Percentiles rank a stretch among this genome's conserved stretches.
Conservation (phyloP, 2,888 invertebrate species). For the Hoplodrina blanda region DNA sequence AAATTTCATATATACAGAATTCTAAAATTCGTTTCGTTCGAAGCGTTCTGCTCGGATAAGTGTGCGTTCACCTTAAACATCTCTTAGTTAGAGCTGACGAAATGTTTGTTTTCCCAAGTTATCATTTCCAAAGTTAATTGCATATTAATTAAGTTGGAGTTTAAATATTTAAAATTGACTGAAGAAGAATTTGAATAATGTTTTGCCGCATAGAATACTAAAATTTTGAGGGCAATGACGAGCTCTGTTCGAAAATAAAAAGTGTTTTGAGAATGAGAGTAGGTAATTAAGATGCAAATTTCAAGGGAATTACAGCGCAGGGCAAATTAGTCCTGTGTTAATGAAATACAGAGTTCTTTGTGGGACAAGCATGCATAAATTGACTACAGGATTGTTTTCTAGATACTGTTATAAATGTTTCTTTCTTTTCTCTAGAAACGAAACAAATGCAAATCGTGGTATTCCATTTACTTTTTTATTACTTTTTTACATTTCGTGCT, state of each 20-base stretch:
- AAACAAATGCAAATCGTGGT: slow-evolving; percentile 14
- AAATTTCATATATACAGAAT: too few relatives aligned
- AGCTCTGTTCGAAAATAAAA: slow-evolving; percentile 59
- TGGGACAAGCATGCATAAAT: slow-evolving; percentile 61
- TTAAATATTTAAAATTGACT: slow-evolving; percentile 68
- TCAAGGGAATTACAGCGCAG: slow-evolving; percentile 57
- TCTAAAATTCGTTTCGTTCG: too few relatives aligned
- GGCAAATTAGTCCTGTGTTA: slow-evolving; percentile 59
- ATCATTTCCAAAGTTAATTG: slow-evolving; percentile 65
- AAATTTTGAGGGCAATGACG: slow-evolving; percentile 55
- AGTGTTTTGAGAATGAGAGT: slow-evolving; percentile 58
- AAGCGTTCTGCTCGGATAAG: too few relatives aligned
- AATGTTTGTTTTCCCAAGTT: slow-evolving; percentile 38
- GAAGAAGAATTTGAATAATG: slow-evolving; percentile 71
- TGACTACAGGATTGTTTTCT: slow-evolving; percentile 36
- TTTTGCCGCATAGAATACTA: slow-evolving; percentile 60
- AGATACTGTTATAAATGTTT: slow-evolving; percentile 6
- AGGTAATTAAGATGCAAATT: slow-evolving; percentile 67
- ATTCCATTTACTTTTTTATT: slow-evolving; percentile 3
- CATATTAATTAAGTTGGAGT: slow-evolving; percentile 67
- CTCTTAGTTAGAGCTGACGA: background rate
- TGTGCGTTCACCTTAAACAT: background rate
- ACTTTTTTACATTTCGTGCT: background rate
- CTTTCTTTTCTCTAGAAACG: slow-evolving; percentile 2
- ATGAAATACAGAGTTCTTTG: slow-evolving; percentile 63